phyloP scores from a whole-genome alignment of 1,140 invertebrate genomes.

The Venturia canescens region DNA sequence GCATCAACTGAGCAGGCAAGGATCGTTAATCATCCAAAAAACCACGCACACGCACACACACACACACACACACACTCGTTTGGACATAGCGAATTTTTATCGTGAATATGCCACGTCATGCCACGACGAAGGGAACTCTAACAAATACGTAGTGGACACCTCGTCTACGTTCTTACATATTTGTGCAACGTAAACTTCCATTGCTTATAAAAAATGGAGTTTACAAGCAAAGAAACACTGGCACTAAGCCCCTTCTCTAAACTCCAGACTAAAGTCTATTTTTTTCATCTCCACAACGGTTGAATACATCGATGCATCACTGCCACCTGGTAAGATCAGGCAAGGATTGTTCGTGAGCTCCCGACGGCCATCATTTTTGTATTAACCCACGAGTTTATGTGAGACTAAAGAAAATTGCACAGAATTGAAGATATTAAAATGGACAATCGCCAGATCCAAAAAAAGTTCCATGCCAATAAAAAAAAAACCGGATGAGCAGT shows the following conservation, averaged over 20 bases:
- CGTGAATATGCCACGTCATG: slow-evolving; percentile 63
- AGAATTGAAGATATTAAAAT: no score
- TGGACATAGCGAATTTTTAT: slow-evolving; percentile 62
- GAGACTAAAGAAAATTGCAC: no score
- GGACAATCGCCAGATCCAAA: no score
- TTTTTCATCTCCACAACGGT: not conserved
- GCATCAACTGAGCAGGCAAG: slow-evolving; percentile 31
- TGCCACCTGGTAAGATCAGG: not conserved
- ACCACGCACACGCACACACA: no score
- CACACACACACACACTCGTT: not conserved
- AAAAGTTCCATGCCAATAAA: no score
- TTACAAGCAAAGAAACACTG: not conserved
- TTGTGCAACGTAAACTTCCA: slow-evolving; percentile 1
- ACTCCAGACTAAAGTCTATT: not conserved
- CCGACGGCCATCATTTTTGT: no score
- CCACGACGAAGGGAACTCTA: slow-evolving; percentile 21
- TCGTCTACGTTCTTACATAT: slow-evolving; percentile 7
- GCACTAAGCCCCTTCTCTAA: not conserved
- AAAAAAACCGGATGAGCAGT: no score
- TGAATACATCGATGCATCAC: not conserved
- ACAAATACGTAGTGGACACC: not conserved
- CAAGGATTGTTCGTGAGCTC: no score
- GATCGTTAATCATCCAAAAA: slow-evolving; percentile 72
- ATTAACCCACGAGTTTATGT: no score
- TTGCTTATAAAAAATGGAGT: not conserved